Evolutionary conservation across 1,140 invertebrate genomes (phyloP), one percentile per base, ranked within the genome.

Genomic region (Drosophila takahashii): DNA sequence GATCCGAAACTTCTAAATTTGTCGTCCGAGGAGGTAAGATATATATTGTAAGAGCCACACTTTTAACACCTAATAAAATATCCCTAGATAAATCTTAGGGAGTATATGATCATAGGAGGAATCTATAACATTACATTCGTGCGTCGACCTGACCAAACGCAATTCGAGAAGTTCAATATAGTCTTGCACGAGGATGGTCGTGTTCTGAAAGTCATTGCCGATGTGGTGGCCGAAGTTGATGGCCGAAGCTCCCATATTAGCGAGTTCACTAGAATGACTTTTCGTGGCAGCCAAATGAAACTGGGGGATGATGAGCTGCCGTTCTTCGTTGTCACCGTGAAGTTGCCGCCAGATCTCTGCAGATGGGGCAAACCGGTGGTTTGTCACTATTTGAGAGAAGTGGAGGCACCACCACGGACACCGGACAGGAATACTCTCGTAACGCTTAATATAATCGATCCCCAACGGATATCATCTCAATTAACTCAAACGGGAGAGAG

Each of bases 81-180:
- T 15, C 5, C 7, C 4, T 53, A 91, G 90, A 57, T 91, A 1
- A 91, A 91, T 72, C 44, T 91, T 0, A 61, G 86, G 5, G 48
- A 90, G 29, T 16, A 62, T 47, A 51, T 90, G 0, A 61, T 91
- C 4, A 32, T 91, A 26, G 90, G 90, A 11, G 90, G 90, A 0
- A 13, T 87, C 1, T 91, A 90, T 48, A 77, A 76, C 5, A 39
- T 91, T 0, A 44, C 65, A 37, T 79, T 79, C 45, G 64, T 91
- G 6, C 65, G 59, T 7, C 77, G 66, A 4, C 74, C 84, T 6
- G 3, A 6, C 0, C 70, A 79, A 37, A 72, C 59, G 0, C 50
- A 81, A 6, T 91, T 65, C n/a, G 37, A 81, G 18, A 65, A 52
- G 7, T 87, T 87, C 22, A 87, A 79, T 41, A 69, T 90, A 4